A percentile compares a stretch with the other conserved stretches of the same genome.
Evolutionary conservation across 1,140 invertebrate genomes (phyloP).

Genomic region (Apis laboriosa): DNA sequence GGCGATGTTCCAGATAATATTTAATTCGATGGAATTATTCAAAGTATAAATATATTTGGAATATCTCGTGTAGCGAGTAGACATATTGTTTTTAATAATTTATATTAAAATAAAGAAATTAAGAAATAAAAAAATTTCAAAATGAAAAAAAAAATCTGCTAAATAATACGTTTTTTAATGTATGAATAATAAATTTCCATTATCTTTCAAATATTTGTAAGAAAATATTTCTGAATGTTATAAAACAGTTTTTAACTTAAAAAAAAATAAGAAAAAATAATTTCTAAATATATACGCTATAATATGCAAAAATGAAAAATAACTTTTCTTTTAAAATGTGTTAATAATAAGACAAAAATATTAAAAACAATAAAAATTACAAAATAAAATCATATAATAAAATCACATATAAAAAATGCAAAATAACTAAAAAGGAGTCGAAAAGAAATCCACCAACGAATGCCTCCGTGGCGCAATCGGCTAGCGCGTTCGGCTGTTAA

Average conservation of each 20-base stretch:
- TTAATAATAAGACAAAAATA: neutral
- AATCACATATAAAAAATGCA: neutral
- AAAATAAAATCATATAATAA: neutral
- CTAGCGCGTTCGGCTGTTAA: slow-evolving; percentile 95
- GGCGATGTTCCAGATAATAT: neutral
- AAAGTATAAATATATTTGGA: neutral
- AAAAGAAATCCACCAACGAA: neutral
- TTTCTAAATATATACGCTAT: neutral
- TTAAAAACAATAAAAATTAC: neutral
- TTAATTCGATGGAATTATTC: neutral
- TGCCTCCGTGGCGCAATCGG: slow-evolving; percentile 90
- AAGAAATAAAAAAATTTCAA: too few species aligned
- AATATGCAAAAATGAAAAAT: neutral
- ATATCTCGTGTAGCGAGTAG: neutral
- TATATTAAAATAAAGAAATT: too few species aligned
- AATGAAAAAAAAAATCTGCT: neutral
- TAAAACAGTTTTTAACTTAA: neutral
- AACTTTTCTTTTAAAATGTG: neutral
- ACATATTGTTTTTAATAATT: neutral
- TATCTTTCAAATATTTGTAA: neutral
- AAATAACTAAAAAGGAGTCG: rapidly evolving
- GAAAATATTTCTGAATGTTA: neutral
- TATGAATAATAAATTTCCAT: neutral
- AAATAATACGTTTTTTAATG: neutral
- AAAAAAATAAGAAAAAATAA: neutral